Base-by-base conservation (phyloP, 2,113 vertebrate species). In the Austrofundulus limnaeus region DNA sequence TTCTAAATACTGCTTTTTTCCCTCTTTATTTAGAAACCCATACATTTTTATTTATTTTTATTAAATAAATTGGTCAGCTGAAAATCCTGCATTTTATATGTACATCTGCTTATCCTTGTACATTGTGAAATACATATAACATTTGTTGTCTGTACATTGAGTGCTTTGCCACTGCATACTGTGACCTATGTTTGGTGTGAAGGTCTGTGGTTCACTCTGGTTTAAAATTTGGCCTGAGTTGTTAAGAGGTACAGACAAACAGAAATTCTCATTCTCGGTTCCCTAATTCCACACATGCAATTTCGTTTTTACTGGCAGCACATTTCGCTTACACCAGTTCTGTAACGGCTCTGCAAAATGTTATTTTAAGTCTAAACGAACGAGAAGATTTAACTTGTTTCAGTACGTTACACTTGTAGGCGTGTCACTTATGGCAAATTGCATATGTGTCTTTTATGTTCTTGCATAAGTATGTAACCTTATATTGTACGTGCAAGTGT, bases 251-350 rank as follows among this genome's bases (percentile, higher is more conserved):
- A 56, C 54, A 78, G 59, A 78, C 17, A 51, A 70, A 63, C 61
- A 79, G 57, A 66, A 55, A 77, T 89, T 95, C 94, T 96, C 93
- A 77, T 89, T 95, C 94, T 96, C 93, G 93, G 91, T 95, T 96
- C 92, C 93, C 86, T 81, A 90, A 63, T 92, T 82, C 75, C 66
- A 67, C 70, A 76, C 65, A 75, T 63, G 66, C 82, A 78, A 82
- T 85, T 80, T 74, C 60, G 5, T 71, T 82, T 73, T 82, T 77
- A 77, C 75, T 83, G 83, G 78, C 77, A 55, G 53, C 59, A 47
- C 50, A 70, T 56, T 68, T 68, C 63, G 46, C 41, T 66, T 13
- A 57, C 20, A 38, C 52, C 23, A 51, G 62, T 48, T 61, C 65
- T 65, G 23, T 61, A 65, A 70, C 38, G 42, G 37, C 39, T 46